A percentile compares a stretch with the other conserved stretches of the same genome.
phyloP scores from a whole-genome alignment of 2,888 invertebrate species.

The Priocnemis perturbator region DNA sequence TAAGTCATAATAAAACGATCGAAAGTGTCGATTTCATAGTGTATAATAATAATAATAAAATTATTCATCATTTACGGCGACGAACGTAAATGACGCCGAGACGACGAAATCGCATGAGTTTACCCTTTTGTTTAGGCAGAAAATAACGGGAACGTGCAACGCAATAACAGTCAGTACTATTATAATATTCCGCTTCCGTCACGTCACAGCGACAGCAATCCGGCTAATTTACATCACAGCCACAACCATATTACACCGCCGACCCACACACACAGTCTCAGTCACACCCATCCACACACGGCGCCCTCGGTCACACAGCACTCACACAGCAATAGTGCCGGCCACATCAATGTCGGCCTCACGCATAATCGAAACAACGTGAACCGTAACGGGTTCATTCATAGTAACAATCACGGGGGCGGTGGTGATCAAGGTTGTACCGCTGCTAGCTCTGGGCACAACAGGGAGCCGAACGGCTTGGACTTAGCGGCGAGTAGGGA shows the following conservation, averaged over 20 bases:
- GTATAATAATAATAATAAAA: too few relatives aligned
- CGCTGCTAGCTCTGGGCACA: constrained; percentile 64
- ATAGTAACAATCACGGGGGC: constrained; percentile 57
- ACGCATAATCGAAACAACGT: constrained; percentile 66
- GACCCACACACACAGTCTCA: constrained; percentile 69
- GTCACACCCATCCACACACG: constrained; percentile 69
- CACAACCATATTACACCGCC: constrained; percentile 63
- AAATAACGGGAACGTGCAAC: constrained; percentile 76
- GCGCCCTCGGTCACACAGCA: constrained; percentile 70
- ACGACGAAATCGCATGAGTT: not conserved
- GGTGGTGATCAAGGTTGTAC: constrained; percentile 56
- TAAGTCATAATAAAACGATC: constrained; percentile 9
- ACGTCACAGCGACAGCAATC: constrained; percentile 63
- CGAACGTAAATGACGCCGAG: not conserved
- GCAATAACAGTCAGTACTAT: constrained; percentile 77
- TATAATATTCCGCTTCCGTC: constrained; percentile 75
- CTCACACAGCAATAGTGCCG: constrained; percentile 72
- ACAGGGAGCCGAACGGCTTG: constrained; percentile 76
- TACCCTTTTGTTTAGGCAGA: constrained; percentile 65
- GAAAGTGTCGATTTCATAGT: constrained; percentile 10
- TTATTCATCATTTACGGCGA: not conserved
- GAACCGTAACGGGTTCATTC: constrained; percentile 68
- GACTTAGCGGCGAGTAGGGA: constrained; percentile 91
- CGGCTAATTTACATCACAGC: constrained; percentile 67
- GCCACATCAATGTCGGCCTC: constrained; percentile 68